Evolutionary conservation across 2,888 invertebrate genomes (phyloP), one percentile per base, ranked within the genome.

Genomic region (Melieria omissa): DNA sequence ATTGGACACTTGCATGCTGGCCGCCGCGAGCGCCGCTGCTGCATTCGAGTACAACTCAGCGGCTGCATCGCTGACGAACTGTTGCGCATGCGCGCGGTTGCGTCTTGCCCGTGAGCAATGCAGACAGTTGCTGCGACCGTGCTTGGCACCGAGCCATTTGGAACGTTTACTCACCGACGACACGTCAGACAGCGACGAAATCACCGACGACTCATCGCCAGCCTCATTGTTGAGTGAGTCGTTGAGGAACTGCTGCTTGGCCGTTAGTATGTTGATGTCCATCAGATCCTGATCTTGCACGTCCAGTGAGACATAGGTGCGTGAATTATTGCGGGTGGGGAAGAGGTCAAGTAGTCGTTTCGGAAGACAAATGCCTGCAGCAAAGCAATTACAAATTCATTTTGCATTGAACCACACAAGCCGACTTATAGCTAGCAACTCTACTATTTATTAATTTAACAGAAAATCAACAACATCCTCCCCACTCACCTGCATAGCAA

Each of bases 141-240:
- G 87, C 73, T 85, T 86, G 12, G 80, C 79, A 14, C 83, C 81
- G 54, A 80, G 75, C 82, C 85, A 86, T 75, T 85, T 87, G 10
- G 81, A 79, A 52, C 84, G 84, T 72, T 87, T 86, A 65, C 87
- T 87, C 46, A 84, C 83, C 49, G 85, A 85, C 0, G 87, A 87
- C 44, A 88, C 81, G 76, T 88, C 88, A 12, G 88, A 88, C n/a
- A 86, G 80, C 62, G 86, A 87, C 54, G 88, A 88, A 71, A 87
- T 86, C 5, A 85, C 81, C 9, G 77, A 77, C 44, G 86, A 85
- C 74, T 86, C 87, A 73, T 86, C 86, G 44, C 85, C 85, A 14
- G 80, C 83, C 65, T 84, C 83, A 73, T 85, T 85, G 69, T 84
- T 86, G 42, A 85, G 78, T 0, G 85, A 85, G 75, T 87, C 87